Conservation (phyloP, 2,888 invertebrate species). For the Tenodera sinensis region DNA sequence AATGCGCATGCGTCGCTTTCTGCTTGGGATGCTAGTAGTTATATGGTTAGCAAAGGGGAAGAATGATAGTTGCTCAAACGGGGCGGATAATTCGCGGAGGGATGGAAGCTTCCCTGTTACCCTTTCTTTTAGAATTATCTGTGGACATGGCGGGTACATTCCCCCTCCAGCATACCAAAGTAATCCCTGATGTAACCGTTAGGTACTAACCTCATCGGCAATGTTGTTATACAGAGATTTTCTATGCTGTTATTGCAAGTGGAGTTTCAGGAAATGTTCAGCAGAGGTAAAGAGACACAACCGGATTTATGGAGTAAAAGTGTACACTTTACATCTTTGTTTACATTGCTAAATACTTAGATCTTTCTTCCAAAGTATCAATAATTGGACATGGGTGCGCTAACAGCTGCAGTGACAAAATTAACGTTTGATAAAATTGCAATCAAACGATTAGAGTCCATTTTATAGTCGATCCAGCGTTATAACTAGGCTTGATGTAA, state of each 20-base stretch:
- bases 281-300: too few relatives aligned
- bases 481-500: too few relatives aligned
- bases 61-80: slow-evolving; percentile 1
- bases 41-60: not conserved
- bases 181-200: not conserved
- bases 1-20: not conserved
- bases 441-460: too few relatives aligned
- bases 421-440: too few relatives aligned
- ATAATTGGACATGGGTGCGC: too few relatives aligned
- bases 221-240: not conserved
- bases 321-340: too few relatives aligned
- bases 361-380: too few relatives aligned
- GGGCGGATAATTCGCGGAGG: not conserved
- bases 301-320: too few relatives aligned
- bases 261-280: too few relatives aligned
- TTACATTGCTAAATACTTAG: too few relatives aligned
- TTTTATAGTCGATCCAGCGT: too few relatives aligned
- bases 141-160: not conserved
- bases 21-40: not conserved
- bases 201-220: not conserved
- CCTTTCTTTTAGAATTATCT: not conserved
- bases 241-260: not conserved
- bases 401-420: too few relatives aligned
- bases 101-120: not conserved
- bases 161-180: not conserved